Evolutionary conservation across 1,140 invertebrate genomes (phyloP).

Genomic region (Scaptomyza montana): DNA sequence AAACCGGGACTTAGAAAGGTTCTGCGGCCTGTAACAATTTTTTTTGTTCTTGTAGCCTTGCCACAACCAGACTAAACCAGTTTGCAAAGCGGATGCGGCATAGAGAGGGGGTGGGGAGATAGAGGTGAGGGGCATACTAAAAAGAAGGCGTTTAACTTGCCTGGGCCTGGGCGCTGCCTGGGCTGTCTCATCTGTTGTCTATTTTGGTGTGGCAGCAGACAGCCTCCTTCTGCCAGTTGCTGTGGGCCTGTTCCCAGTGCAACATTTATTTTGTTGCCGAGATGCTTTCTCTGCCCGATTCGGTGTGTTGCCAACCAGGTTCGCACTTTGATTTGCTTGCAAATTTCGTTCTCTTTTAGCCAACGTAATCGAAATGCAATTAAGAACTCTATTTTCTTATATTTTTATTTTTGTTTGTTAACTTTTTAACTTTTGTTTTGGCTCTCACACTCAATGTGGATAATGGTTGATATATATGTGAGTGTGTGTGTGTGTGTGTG

Average conservation of each 20-base stretch:
- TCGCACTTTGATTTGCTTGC: conserved; percentile 57
- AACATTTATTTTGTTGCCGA: conserved; percentile 72
- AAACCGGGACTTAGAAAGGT: conserved; percentile 41
- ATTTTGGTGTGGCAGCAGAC: conserved; percentile 55
- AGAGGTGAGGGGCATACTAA: conserved; percentile 9
- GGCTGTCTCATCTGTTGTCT: conserved; percentile 78
- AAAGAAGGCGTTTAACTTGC: conserved; percentile 60
- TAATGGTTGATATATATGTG: not conserved
- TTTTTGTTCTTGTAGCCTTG: conserved; percentile 28
- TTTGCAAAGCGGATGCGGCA: conserved; percentile 37
- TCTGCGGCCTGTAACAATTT: conserved; percentile 68
- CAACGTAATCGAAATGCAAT: conserved; percentile 80
- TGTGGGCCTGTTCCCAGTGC: conserved; percentile 70
- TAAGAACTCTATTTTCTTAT: conserved; percentile 46
- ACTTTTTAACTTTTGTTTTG: conserved; percentile 1
- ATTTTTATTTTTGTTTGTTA: conserved; percentile 2
- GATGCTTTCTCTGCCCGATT: conserved; percentile 52
- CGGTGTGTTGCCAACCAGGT: conserved; percentile 52
- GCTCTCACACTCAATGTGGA: conserved; percentile 11
- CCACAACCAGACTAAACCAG: conserved; percentile 48
- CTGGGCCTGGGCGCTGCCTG: conserved; percentile 22
- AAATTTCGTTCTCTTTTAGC: conserved; percentile 50
- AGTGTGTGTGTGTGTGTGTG: not conserved
- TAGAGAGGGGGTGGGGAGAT: too few relatives aligned
- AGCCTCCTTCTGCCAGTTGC: conserved; percentile 45